Conservation (phyloP, 2,797 vertebrate species). For the Arremon brunneinucha region DNA sequence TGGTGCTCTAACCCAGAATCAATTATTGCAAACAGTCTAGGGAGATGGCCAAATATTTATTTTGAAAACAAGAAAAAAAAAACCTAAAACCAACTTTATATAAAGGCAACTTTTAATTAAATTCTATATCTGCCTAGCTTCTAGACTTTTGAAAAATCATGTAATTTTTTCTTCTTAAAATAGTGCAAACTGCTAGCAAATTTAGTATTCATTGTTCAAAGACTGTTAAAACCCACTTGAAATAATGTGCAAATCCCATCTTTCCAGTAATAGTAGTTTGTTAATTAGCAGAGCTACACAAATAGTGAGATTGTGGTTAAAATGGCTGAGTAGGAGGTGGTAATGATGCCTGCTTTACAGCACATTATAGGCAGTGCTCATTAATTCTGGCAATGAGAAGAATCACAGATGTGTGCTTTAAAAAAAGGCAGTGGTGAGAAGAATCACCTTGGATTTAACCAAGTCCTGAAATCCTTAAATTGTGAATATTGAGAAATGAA, state of each 20-base stretch:
- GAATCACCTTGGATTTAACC: not conserved
- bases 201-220: constrained; percentile 46
- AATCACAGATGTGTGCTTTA: not conserved
- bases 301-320: constrained; percentile 68
- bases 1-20: not conserved
- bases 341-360: constrained; percentile 64
- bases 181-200: constrained; percentile 47
- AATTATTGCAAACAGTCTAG: not conserved
- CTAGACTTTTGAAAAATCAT: constrained; percentile 24
- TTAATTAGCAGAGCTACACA: constrained; percentile 73
- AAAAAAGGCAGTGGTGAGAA: not conserved
- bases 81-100: not conserved
- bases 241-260: constrained; percentile 64
- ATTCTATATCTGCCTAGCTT: not conserved
- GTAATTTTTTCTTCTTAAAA: constrained; percentile 43
- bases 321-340: constrained; percentile 62
- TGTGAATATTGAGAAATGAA: not conserved
- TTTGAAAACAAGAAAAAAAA: not conserved
- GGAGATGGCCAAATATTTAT: not conserved
- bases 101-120: not conserved
- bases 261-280: constrained; percentile 59
- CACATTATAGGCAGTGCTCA: constrained; percentile 17
- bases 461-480: not conserved
- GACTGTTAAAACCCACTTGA: constrained; percentile 64
- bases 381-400: constrained; percentile 32